Evolutionary conservation across 1,140 invertebrate genomes (phyloP).

Genomic region (Polypedilum pembai): DNA sequence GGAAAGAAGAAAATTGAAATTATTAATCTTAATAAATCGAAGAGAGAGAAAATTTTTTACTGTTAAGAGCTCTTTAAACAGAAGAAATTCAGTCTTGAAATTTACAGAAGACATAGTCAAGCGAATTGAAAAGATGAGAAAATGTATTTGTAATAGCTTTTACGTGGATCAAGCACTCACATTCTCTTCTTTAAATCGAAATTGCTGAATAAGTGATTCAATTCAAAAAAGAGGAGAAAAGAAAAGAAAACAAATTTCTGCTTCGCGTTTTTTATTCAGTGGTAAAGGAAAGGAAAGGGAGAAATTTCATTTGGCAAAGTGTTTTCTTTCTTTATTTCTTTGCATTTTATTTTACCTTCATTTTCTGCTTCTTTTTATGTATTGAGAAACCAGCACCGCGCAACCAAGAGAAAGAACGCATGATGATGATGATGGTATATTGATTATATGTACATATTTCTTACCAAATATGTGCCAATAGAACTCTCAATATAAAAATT

Average conservation of each 20-base stretch:
- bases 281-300: not conserved
- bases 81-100: too few species aligned
- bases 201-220: conserved; percentile 13
- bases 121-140: not conserved
- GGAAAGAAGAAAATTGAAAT: too few species aligned
- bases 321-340: not conserved
- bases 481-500: too few species aligned
- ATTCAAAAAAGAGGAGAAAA: not conserved
- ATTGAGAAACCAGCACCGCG: not conserved
- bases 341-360: not conserved
- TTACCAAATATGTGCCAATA: too few species aligned
- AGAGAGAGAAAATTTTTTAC: too few species aligned
- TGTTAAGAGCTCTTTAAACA: too few species aligned
- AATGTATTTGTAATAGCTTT: conserved; percentile 19
- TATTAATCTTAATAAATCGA: too few species aligned
- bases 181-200: not conserved
- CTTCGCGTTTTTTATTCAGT: not conserved
- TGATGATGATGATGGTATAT: not conserved
- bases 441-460: not conserved
- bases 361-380: not conserved
- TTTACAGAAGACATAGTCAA: not conserved
- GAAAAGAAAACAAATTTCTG: too few species aligned
- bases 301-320: not conserved
- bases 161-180: not conserved
- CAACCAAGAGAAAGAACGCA: not conserved